Evolutionary conservation across 2,797 vertebrate species (phyloP).

Genomic region (Acanthurus leucopareius): DNA sequence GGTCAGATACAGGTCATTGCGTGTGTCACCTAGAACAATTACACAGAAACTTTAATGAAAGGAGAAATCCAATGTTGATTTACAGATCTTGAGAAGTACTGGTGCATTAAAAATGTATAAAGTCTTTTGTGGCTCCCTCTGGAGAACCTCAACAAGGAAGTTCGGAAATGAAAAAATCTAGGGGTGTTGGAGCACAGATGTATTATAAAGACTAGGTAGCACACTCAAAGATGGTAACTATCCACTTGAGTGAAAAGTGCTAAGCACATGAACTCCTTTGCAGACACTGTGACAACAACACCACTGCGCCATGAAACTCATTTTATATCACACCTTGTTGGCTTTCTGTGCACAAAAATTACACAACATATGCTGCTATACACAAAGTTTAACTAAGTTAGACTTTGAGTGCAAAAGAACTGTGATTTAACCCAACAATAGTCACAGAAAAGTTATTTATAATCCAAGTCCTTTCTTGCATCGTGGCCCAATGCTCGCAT

Average conservation of each 20-base stretch:
- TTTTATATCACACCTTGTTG: too few relatives aligned
- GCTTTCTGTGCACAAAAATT: too few relatives aligned
- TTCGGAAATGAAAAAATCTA: neutral
- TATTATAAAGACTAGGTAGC: too few relatives aligned
- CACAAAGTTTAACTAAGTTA: too few relatives aligned
- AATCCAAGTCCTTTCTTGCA: neutral
- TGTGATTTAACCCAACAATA: too few relatives aligned
- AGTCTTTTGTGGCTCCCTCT: conserved; percentile 11
- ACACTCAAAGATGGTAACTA: neutral
- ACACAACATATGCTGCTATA: too few relatives aligned
- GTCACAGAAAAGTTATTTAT: neutral
- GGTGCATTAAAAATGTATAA: neutral
- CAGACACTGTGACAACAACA: too few relatives aligned
- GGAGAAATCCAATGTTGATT: neutral
- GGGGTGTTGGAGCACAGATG: neutral
- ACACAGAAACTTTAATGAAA: conserved; percentile 26
- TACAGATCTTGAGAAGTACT: neutral
- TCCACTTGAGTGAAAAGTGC: neutral
- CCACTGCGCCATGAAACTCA: too few relatives aligned
- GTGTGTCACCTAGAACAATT: conserved; percentile 90
- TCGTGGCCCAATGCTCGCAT: neutral
- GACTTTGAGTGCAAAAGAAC: too few relatives aligned
- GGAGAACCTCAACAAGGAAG: neutral
- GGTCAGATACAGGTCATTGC: conserved; percentile 97
- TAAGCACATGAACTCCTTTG: too few relatives aligned